A percentile compares a stretch with the other conserved stretches of the same genome.
These are phyloP conservation scores for Drosophila pseudoananassae DNA, from an alignment of 1,140 invertebrate species.

Conservation along the genomic window DNA sequence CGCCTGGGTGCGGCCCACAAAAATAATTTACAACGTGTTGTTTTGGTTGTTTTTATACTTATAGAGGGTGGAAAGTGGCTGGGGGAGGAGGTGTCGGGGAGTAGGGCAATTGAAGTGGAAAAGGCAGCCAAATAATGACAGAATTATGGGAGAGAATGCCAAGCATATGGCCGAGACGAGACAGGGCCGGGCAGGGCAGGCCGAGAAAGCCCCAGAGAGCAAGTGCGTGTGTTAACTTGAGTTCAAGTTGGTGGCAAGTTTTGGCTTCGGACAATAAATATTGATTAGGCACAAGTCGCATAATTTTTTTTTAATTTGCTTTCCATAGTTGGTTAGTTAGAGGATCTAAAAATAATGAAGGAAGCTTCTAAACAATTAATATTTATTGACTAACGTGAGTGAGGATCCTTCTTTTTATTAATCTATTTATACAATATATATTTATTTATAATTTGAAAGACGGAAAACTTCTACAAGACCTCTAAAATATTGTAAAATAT, in stretches of 20 bases:
- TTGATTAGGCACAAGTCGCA: neutral
- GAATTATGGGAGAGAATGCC: conserved; percentile 53
- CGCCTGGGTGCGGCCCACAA: conserved; percentile 52
- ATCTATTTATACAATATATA: no score
- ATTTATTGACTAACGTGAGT: neutral
- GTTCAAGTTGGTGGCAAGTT: neutral
- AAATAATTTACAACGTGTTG: conserved; percentile 61
- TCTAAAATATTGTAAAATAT: no score
- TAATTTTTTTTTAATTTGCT: neutral
- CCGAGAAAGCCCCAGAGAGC: conserved; percentile 28
- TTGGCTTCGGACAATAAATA: neutral
- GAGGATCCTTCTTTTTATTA: no score
- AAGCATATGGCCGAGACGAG: conserved; percentile 56
- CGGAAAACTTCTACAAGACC: no score
- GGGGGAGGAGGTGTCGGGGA: conserved; percentile 2
- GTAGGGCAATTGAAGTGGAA: conserved; percentile 44
- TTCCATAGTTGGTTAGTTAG: no score
- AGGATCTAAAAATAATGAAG: no score
- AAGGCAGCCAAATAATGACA: conserved; percentile 68
- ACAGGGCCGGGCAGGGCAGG: neutral
- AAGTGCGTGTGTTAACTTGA: conserved; percentile 4
- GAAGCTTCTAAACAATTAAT: no score
- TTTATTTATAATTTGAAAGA: no score
- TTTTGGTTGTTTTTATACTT: conserved; percentile 35
- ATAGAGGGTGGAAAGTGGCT: conserved; percentile 1